These are phyloP conservation scores for Taeniopygia guttata DNA, from an alignment of 2,797 vertebrate genomes.

Conservation along the genomic window DNA sequence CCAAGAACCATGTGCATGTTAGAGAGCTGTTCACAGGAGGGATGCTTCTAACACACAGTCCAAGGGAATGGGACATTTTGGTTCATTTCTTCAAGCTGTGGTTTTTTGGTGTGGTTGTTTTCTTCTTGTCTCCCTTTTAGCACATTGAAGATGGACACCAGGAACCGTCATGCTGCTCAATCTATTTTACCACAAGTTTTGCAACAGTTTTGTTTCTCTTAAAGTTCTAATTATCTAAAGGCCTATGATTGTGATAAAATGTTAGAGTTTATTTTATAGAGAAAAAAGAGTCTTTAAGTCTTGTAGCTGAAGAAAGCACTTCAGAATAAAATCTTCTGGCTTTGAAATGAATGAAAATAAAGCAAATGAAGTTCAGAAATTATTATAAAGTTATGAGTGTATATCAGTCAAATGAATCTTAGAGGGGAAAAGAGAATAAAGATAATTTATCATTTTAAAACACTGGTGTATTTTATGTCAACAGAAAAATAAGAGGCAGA, in stretches of 20 bases:
- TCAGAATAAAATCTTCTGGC: not conserved
- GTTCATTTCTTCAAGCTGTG: not conserved
- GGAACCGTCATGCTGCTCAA: fast-evolving
- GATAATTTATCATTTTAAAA: not conserved
- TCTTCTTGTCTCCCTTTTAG: not conserved
- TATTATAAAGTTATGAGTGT: not conserved
- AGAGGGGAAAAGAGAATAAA: not conserved
- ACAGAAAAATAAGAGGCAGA: not conserved
- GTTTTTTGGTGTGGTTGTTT: not conserved
- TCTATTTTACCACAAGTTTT: not conserved
- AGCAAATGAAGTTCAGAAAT: not conserved
- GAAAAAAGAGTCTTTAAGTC: not conserved
- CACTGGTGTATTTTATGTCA: not conserved
- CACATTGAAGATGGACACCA: not conserved
- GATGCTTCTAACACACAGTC: not conserved
- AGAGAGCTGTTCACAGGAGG: not conserved
- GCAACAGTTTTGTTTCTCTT: not conserved
- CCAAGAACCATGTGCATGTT: not conserved
- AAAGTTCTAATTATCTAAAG: not conserved
- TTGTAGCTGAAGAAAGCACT: not conserved
- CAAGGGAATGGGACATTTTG: not conserved
- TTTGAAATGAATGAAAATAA: not conserved
- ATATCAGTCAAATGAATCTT: not conserved
- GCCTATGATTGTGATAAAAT: not conserved
- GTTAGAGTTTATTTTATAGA: not conserved